Percentiles rank a stretch among this genome's conserved stretches.
These are phyloP conservation scores for Trichoplusia ni DNA, from an alignment of 1,140 invertebrate species.

Conservation along the genomic window DNA sequence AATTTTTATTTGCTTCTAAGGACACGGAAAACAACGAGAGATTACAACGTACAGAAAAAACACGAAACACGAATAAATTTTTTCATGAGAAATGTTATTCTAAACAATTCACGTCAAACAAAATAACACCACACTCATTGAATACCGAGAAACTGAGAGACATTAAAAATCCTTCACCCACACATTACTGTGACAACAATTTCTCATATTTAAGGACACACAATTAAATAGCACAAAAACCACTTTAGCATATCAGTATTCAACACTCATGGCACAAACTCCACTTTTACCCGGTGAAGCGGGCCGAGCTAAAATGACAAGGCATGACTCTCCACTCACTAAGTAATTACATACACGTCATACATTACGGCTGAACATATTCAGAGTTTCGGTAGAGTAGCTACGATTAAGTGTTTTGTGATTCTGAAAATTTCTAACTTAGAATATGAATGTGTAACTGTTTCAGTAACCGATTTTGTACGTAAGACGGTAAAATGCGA, in stretches of 20 bases:
- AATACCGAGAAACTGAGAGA: not conserved
- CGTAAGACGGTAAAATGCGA: no score
- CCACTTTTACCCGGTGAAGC: conserved; percentile 30
- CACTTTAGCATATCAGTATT: conserved; percentile 28
- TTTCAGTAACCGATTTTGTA: not conserved
- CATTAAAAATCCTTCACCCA: not conserved
- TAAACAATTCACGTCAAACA: not conserved
- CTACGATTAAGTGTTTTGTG: conserved; percentile 19
- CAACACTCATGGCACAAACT: conserved; percentile 36
- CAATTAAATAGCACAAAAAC: conserved; percentile 29
- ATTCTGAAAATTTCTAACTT: no score
- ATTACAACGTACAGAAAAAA: no score
- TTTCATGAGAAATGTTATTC: no score
- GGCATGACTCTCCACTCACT: conserved; percentile 66
- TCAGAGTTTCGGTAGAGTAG: conserved; percentile 39
- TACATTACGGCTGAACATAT: conserved; percentile 49
- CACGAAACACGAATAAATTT: no score
- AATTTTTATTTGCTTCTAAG: no score
- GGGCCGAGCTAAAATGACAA: conserved; percentile 65
- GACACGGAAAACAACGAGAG: no score
- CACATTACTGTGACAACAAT: not conserved
- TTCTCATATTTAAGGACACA: conserved; percentile 5
- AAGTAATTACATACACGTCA: conserved; percentile 76
- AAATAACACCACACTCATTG: not conserved
- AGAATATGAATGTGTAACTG: not conserved